Base-by-base conservation (phyloP, 2,888 invertebrate genomes). In the Beris chalybata region DNA sequence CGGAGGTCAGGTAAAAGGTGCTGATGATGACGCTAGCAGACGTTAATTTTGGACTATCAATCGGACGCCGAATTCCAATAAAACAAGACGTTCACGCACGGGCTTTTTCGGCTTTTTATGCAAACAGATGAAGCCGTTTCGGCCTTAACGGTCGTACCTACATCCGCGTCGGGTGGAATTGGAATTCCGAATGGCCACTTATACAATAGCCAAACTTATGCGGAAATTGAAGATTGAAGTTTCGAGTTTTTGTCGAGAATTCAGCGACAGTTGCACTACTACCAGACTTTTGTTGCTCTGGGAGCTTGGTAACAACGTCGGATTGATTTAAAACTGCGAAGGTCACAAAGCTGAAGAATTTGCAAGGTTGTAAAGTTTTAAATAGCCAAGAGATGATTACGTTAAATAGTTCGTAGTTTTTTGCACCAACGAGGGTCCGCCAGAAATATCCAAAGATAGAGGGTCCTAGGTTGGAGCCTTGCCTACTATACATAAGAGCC, bases 161-260 rank as follows among this genome's bases (percentile, higher is more conserved):
- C 55, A 61, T 61, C 61, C 61, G 61, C 52, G 61, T 61, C 61
- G 61, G 50, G 61, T 61, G 50, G 61, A 61, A 61, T 61, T 61
- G 50, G 61, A 61, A 61, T 61, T 61, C 61, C 61, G 31, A 50
- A 6, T 15, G 59, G n/a, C n/a, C n/a, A 30, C 48, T 59, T 59
- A 48, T 48, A 59, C 54, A 54, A 54, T 45, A 38, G 56, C 11
- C 56, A 15, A 15, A 44, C 44, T 15, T 32, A 48, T 30, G 32
- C 59, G 59, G 59, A 59, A 59, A 47, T 48, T 48, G 32, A 59
- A 59, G 30, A 22, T 22, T 22, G 22, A 22, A 22, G 22, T 22
- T 22, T 48, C 31, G 47, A 13, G 45, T 44, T 48, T 52, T 32
- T 22, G 29, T 15, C 22, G n/a, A 13, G 30, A 38, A 47, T 38